These are phyloP conservation scores for Nymphalis polychloros DNA, from an alignment of 2,888 invertebrate genomes.

Conservation along the genomic window DNA sequence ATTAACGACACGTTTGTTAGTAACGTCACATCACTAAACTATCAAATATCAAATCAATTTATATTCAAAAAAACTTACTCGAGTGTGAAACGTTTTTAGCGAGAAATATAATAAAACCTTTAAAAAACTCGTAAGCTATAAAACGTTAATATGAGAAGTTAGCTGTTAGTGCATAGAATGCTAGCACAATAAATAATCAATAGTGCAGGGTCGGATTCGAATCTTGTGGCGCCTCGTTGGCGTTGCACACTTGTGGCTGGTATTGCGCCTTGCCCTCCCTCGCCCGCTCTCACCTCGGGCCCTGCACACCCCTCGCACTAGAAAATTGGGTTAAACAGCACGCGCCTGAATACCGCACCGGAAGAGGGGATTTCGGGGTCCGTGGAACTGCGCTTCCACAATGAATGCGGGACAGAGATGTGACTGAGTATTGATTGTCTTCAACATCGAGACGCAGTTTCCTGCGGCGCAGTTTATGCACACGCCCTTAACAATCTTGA, in stretches of 20 bases:
- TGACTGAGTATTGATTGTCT: conserved; percentile 79
- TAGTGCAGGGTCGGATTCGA: conserved; percentile 69
- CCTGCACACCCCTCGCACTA: conserved; percentile 71
- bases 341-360: conserved; percentile 73
- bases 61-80: too few relatives aligned
- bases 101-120: background rate
- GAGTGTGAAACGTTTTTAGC: background rate
- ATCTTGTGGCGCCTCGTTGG: conserved; percentile 66
- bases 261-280: conserved; percentile 58
- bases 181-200: conserved; percentile 68
- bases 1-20: too few relatives aligned
- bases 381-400: conserved; percentile 74
- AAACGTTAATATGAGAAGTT: conserved; percentile 24
- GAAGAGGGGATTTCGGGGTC: conserved; percentile 76
- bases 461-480: conserved; percentile 49
- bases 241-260: conserved; percentile 74
- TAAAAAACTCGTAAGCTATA: background rate
- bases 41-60: background rate
- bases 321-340: conserved; percentile 81
- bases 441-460: conserved; percentile 62
- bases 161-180: conserved; percentile 34
- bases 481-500: conserved; percentile 33
- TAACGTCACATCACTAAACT: too few relatives aligned
- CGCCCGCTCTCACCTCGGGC: conserved; percentile 55
- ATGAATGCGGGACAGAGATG: conserved; percentile 77